Percentiles rank a stretch among this genome's conserved stretches.
These are phyloP conservation scores for Dinoponera quadriceps DNA, from an alignment of 1,140 invertebrate species.

Conservation along the genomic window DNA sequence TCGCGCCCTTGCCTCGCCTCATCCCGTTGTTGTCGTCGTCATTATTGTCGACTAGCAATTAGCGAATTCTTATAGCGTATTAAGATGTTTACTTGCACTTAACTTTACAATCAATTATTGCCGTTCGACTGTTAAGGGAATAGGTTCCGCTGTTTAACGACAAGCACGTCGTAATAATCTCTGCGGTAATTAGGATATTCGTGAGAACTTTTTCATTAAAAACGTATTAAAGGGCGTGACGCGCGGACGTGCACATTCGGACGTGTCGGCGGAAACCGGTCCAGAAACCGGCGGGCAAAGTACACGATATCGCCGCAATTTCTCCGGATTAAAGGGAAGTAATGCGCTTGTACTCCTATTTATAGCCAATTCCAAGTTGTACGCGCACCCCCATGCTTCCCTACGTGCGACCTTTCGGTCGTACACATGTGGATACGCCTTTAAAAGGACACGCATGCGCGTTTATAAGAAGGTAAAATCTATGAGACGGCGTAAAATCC, in stretches of 20 bases:
- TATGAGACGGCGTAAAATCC: conserved; percentile 40
- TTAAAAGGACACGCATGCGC: conserved; percentile 33
- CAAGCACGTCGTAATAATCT: conserved; percentile 46
- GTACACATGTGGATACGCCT: conserved; percentile 33
- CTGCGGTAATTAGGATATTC: conserved; percentile 69
- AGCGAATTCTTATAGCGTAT: background rate
- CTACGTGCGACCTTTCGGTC: background rate
- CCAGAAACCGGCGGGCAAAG: conserved; percentile 15
- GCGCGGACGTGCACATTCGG: conserved; percentile 3
- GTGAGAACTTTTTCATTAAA: conserved; percentile 70
- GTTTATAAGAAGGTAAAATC: background rate
- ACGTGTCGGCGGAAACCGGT: conserved; percentile 62
- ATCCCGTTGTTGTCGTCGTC: background rate
- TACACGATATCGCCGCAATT: conserved; percentile 57
- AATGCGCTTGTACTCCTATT: conserved; percentile 61
- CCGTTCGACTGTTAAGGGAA: conserved; percentile 6
- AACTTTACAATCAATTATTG: conserved; percentile 26
- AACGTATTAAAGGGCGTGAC: conserved; percentile 43
- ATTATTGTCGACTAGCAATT: background rate
- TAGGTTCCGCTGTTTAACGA: conserved; percentile 58
- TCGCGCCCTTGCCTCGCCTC: background rate
- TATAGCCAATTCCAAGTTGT: conserved; percentile 49
- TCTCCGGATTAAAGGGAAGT: conserved; percentile 66
- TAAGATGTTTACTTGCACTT: conserved; percentile 26
- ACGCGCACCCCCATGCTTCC: conserved; percentile 3